Conservation (phyloP, 2,888 invertebrate species). For the Parnassius mnemosyne region DNA sequence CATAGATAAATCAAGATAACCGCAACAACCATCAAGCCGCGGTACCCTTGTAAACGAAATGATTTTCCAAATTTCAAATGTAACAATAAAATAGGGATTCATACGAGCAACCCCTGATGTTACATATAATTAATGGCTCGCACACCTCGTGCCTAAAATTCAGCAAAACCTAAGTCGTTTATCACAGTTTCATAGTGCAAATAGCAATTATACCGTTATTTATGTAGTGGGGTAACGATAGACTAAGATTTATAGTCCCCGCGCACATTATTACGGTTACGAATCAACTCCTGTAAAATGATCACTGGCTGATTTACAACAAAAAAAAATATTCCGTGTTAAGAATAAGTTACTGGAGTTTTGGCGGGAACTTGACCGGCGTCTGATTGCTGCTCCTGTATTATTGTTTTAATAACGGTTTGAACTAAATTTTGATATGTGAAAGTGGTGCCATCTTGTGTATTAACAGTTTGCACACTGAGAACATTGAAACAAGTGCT, state of each 20-base stretch:
- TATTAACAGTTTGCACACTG: too few species aligned
- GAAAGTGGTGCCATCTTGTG: too few species aligned
- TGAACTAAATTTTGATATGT: too few species aligned
- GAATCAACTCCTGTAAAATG: conserved; percentile 16
- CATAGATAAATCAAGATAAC: conserved; percentile 5
- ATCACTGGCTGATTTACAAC: conserved; percentile 1
- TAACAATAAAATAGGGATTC: conserved; percentile 24
- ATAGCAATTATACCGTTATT: conserved; percentile 72
- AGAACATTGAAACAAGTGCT: too few species aligned
- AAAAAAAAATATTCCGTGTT: too few species aligned
- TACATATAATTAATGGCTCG: conserved; percentile 26
- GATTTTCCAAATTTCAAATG: conserved; percentile 21
- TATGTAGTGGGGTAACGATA: conserved; percentile 58
- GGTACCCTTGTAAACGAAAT: conserved; percentile 17
- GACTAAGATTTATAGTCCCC: conserved; percentile 51
- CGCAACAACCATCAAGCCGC: conserved; percentile 11
- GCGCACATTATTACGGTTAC: conserved; percentile 33
- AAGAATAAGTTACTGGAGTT: too few species aligned
- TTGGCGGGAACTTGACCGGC: too few species aligned
- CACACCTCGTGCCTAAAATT: conserved; percentile 47
- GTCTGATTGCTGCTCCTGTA: too few species aligned
- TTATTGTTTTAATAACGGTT: too few species aligned
- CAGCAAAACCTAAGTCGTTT: conserved; percentile 61
- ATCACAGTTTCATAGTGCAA: conserved; percentile 55
- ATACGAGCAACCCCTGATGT: conserved; percentile 26